Evolutionary conservation across 35 echinoderm and acorn worm genomes (phyloP), one percentile per base, ranked within the genome.

Genomic region (Lytechinus variegatus): DNA sequence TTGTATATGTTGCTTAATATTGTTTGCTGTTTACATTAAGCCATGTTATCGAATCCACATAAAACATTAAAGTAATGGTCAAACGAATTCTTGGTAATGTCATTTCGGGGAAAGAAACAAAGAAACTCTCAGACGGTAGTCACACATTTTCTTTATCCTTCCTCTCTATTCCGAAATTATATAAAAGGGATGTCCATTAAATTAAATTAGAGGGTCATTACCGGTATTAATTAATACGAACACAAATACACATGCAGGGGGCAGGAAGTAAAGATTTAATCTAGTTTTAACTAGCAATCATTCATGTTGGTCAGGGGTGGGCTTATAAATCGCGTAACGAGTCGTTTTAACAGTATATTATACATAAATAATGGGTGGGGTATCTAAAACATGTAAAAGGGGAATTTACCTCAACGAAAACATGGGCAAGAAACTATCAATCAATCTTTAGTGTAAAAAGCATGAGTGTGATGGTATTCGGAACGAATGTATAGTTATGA

Each of bases 141-240:
- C 66, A 79, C 66, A 79, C 66, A 79, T 79, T 79, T n/a, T 79
- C 21, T 79, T 21, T 16, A 16, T 19, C 12, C 66, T 79, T 79
- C 66, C 66, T 79, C 19, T 79, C 66, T 79, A 79, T 79, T 79
- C 66, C 14, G 66, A 79, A 79, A 16, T 79, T 21, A 79, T 79
- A n/a, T 79, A 79, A 79, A 79, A 79, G 66, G 66, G 66, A 79
- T 79, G 66, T 79, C 66, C 66, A 79, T 14, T 79, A 79, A 79
- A 79, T 79, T 79, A 24, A 79, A 79, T 79, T 79, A 79, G 66
- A 79, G 66, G 66, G 16, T 24, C 19, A 79, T 79, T n/a, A 6
- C 66, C 66, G 66, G 66, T 79, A 24, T 79, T 24, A 79, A 24
- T 79, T 24, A 79, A 79, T 79, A 79, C 0, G 19, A 19, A 79